A percentile compares a stretch with the other conserved stretches of the same genome.
Conservation (phyloP, 2,113 vertebrate genomes). For the Spermophilus dauricus region DNA sequence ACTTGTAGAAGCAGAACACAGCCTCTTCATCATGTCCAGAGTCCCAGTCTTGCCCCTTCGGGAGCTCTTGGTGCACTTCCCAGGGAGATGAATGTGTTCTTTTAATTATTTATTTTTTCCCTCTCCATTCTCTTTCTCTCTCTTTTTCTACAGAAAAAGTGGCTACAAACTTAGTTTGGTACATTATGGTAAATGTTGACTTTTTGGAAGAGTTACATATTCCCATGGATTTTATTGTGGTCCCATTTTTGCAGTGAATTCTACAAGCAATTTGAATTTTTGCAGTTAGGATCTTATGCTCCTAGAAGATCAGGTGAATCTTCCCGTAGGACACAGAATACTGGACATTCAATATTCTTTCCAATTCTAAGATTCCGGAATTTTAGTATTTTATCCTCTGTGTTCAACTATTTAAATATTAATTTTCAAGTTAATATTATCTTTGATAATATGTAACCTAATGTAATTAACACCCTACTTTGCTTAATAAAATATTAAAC, state of each 20-base stretch:
- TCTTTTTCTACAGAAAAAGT: not conserved
- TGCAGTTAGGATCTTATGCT: not conserved
- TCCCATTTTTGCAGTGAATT: not conserved
- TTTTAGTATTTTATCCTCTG: not conserved
- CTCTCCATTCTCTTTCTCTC: not conserved
- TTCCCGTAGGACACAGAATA: not conserved
- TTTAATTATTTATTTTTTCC: not conserved
- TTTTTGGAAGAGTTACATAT: not conserved
- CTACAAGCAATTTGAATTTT: not conserved
- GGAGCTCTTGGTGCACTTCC: not conserved
- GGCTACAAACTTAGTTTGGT: not conserved
- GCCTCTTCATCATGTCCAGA: not conserved
- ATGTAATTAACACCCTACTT: constrained; percentile 17
- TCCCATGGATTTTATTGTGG: not conserved
- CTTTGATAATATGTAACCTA: not conserved
- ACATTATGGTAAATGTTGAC: not conserved
- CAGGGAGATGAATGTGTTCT: not conserved
- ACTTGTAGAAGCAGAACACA: not conserved
- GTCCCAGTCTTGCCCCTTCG: not conserved
- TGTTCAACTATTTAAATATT: not conserved
- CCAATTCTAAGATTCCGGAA: not conserved
- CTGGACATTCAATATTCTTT: not conserved
- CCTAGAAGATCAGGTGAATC: not conserved
- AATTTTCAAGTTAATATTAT: not conserved
- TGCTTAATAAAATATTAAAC: not conserved